Percentiles rank a stretch among this genome's conserved stretches.
Evolutionary conservation across 2,888 invertebrate genomes (phyloP).

Genomic region (Poecilobothrus nobilitatus): DNA sequence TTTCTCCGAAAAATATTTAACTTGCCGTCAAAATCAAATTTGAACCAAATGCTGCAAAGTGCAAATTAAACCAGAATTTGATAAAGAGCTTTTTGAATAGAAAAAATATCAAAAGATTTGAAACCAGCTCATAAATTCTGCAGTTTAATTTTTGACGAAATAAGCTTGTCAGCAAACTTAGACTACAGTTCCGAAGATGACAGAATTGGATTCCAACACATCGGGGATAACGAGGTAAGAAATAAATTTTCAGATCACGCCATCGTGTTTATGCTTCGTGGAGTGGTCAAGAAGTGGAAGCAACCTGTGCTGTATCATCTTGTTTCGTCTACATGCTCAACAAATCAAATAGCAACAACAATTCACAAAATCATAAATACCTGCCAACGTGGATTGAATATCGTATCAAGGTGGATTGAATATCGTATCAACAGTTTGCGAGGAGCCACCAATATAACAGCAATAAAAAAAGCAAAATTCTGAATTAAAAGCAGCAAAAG

Average conservation of each 20-base stretch:
- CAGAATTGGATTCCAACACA: neutral
- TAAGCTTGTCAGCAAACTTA: neutral
- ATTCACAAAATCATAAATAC: neutral
- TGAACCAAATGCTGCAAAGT: neutral
- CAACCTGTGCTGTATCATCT: neutral
- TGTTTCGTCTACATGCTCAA: no score
- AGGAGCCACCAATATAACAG: neutral
- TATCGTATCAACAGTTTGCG: neutral
- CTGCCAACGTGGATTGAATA: neutral
- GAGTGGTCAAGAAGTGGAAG: conserved; percentile 4
- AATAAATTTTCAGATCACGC: neutral
- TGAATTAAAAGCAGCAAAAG: neutral
- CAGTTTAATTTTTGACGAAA: neutral
- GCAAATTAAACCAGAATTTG: neutral
- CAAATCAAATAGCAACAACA: neutral
- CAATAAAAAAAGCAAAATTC: neutral
- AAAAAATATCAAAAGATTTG: neutral
- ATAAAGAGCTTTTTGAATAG: no score
- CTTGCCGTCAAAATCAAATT: neutral
- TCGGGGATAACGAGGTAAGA: neutral
- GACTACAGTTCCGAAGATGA: neutral
- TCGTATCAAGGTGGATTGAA: no score
- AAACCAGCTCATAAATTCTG: neutral
- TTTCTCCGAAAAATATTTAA: no score
- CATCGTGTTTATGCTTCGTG: conserved; percentile 3